A percentile compares a stretch with the other conserved stretches of the same genome.
These are phyloP conservation scores for Cynopterus brachyotis DNA, from an alignment of 2,113 vertebrate species.

Conservation along the genomic window DNA sequence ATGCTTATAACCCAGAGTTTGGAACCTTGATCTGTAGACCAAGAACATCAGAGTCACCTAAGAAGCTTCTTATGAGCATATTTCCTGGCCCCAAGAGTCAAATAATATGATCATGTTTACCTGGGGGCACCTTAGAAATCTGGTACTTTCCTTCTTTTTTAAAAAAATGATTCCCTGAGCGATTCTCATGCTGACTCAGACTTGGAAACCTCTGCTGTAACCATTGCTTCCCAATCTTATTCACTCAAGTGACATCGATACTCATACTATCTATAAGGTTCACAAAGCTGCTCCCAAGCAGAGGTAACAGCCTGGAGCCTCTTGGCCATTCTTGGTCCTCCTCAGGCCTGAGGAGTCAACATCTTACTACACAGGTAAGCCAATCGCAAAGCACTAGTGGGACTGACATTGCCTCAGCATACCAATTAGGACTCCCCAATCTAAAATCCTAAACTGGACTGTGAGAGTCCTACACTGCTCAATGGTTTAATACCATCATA, in stretches of 20 bases:
- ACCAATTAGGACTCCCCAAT: background rate
- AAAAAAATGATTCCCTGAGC: background rate
- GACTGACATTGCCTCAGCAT: background rate
- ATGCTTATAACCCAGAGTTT: background rate
- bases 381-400: background rate
- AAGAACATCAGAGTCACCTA: background rate
- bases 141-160: background rate
- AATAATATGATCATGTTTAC: background rate
- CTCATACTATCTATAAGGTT: background rate
- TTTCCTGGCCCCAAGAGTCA: background rate
- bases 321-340: background rate
- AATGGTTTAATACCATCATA: background rate
- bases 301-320: background rate
- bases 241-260: background rate
- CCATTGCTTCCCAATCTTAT: background rate
- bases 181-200: background rate
- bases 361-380: background rate
- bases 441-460: background rate
- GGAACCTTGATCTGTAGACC: background rate
- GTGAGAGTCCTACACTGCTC: background rate
- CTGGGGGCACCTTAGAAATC: background rate
- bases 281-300: background rate
- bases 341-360: background rate
- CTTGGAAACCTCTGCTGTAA: background rate
- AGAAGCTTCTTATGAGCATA: background rate